These are phyloP conservation scores for Ophion costatus DNA, from an alignment of 2,888 invertebrate genomes.

Conservation along the genomic window DNA sequence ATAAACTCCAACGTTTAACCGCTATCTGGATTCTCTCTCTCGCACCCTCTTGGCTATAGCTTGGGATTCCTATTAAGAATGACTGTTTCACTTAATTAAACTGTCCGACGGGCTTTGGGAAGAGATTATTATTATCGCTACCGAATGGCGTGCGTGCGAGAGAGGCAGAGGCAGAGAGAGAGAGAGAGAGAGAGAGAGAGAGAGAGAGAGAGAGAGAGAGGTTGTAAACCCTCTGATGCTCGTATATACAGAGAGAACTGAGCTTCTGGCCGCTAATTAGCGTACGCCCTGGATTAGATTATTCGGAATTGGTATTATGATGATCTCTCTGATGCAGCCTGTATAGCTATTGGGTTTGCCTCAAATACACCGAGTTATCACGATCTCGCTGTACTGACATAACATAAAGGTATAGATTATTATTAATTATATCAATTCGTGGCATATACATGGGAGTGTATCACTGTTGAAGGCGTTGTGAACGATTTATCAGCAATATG, in stretches of 20 bases:
- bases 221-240: conserved; percentile 32
- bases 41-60: conserved; percentile 29
- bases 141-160: conserved; percentile 24
- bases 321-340: conserved; percentile 56
- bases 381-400: conserved; percentile 45
- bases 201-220: conserved; percentile 9
- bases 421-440: conserved; percentile 34
- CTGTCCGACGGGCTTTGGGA: conserved; percentile 61
- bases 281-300: conserved; percentile 67
- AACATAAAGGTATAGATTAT: conserved; percentile 29
- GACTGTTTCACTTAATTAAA: conserved; percentile 72
- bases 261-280: conserved; percentile 67
- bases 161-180: background rate
- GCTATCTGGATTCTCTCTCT: conserved; percentile 31
- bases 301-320: conserved; percentile 65
- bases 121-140: conserved; percentile 66
- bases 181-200: background rate
- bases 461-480: too few relatives aligned
- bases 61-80: conserved; percentile 69
- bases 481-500: too few relatives aligned
- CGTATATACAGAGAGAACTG: conserved; percentile 52
- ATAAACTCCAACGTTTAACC: conserved; percentile 56
- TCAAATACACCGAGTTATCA: conserved; percentile 55
- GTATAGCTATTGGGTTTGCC: conserved; percentile 26
- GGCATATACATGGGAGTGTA: background rate